Conservation (phyloP, 2,888 invertebrate species). For the Drosophila tripunctata region DNA sequence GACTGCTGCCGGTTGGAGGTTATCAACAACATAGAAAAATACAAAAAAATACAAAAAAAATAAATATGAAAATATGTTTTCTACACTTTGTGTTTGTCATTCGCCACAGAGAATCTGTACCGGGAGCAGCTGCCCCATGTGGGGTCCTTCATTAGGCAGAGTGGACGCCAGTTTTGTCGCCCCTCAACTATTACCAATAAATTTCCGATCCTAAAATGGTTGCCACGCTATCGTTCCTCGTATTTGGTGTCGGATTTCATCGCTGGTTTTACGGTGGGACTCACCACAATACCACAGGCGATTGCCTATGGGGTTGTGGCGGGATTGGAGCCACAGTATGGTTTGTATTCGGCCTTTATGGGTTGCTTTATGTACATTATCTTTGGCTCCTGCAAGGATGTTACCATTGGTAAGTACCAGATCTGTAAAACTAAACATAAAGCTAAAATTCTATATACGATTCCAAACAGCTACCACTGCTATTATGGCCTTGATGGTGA, state of each 20-base stretch:
- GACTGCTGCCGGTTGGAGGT: slow-evolving; percentile 3
- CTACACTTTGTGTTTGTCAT: slow-evolving; percentile 3
- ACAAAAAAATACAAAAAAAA: background rate
- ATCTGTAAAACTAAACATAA: background rate
- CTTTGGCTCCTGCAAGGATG: slow-evolving; percentile 93
- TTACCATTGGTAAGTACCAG: slow-evolving; percentile 88
- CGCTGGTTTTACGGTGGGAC: slow-evolving; percentile 93
- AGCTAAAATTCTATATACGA: background rate
- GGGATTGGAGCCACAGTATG: slow-evolving; percentile 90
- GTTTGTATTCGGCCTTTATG: slow-evolving; percentile 97
- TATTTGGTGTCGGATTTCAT: slow-evolving; percentile 91
- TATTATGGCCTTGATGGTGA: slow-evolving; percentile 93
- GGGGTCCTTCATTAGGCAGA: slow-evolving; percentile 61
- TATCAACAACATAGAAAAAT: slow-evolving; percentile 12
- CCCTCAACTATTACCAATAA: slow-evolving; percentile 85
- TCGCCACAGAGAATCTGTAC: slow-evolving; percentile 73
- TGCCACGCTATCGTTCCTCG: slow-evolving; percentile 88
- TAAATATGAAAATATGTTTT: background rate
- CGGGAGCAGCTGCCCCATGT: slow-evolving; percentile 81
- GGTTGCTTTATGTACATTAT: slow-evolving; percentile 96
- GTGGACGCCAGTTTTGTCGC: slow-evolving; percentile 84
- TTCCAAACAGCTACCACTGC: slow-evolving; percentile 90
- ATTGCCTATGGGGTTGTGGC: slow-evolving; percentile 93
- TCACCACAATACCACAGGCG: slow-evolving; percentile 93
- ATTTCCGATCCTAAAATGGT: slow-evolving; percentile 90